Base-by-base conservation (phyloP, 2,888 invertebrate species). In the Chrysotoxum bicinctum region DNA sequence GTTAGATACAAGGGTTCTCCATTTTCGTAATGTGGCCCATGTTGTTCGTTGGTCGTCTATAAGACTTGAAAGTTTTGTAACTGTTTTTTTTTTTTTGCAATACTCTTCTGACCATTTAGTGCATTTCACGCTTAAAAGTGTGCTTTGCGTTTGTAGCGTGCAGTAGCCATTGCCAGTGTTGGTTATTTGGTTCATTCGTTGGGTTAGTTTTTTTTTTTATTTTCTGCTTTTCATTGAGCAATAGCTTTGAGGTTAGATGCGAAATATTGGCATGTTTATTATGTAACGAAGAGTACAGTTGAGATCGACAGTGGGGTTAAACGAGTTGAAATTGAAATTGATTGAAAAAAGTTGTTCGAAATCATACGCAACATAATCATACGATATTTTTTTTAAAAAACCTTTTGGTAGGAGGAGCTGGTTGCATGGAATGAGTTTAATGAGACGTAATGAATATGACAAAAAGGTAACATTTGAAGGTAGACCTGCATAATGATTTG, bases 251-350 rank as follows among this genome's bases (percentile, higher is more conserved):
- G 23, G 23, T 60, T 43, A 26, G 16, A 43, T 62, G 10, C 26
- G 16, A 26, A 43, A 16, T 48, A 64, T 64, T 64, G 45, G 48
- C 64, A 48, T 48, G 45, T 64, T 8, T 48, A 62, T 83, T 84
- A 79, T 75, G 75, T 75, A 84, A 84, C 14, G 21, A 40, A 50
- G 62, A 58, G 26, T 40, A 37, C 48, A 64, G 69, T 16, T 81
- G 76, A 30, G 43, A 77, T 23, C 43, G 52, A 23, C 62, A 73
- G 68, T 45, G 54, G 78, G 30, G 75, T 40, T n/a, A 54, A 45
- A 73, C 58, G 32, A 48, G 52, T 58, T 56, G 73, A 37, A 73
- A 60, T 80, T 16, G 68, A 35, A 82, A 81, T 70, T 66, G 16
- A 16, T 64, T 72, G 58, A 40, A 72, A 62, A 43, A 75, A 64